Conservation (phyloP, 2,888 invertebrate genomes). For the Athrips mouffetella region DNA sequence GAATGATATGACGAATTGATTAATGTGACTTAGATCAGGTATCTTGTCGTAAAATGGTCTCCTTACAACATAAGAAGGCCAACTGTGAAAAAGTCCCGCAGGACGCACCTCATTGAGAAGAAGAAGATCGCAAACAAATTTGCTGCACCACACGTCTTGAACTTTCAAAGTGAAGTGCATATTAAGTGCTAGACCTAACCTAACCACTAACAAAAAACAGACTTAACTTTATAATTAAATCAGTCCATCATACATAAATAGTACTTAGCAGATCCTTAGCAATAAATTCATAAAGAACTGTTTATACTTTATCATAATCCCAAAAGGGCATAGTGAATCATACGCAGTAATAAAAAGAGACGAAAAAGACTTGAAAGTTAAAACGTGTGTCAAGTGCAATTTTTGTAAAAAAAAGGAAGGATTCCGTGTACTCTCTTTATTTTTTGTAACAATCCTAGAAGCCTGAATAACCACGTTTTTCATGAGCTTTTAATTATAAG, state of each 20-base stretch:
- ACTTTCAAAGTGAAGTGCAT: too few species aligned
- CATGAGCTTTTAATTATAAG: too few species aligned
- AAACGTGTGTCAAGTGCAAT: background rate
- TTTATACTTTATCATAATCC: constrained; percentile 2
- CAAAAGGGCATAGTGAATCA: constrained; percentile 9
- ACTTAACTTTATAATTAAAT: constrained; percentile 8
- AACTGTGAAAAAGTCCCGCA: too few species aligned
- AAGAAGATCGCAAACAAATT: too few species aligned
- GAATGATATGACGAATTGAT: too few species aligned
- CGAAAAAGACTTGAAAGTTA: constrained; percentile 4
- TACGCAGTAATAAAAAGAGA: background rate
- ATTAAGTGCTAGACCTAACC: constrained; percentile 1
- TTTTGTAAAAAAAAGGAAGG: background rate
- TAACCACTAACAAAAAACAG: too few species aligned
- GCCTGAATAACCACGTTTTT: too few species aligned
- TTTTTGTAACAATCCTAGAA: background rate
- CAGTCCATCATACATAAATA: constrained; percentile 3
- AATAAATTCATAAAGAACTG: constrained; percentile 3
- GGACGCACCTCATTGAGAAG: too few species aligned
- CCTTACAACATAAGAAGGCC: too few species aligned
- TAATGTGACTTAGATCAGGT: too few species aligned
- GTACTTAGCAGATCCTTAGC: constrained; percentile 2
- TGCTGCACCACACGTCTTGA: too few species aligned
- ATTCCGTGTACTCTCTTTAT: background rate
- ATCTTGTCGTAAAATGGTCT: too few species aligned